phyloP scores from a whole-genome alignment of 1,140 invertebrate genomes.

The Lepidurus couesii region DNA sequence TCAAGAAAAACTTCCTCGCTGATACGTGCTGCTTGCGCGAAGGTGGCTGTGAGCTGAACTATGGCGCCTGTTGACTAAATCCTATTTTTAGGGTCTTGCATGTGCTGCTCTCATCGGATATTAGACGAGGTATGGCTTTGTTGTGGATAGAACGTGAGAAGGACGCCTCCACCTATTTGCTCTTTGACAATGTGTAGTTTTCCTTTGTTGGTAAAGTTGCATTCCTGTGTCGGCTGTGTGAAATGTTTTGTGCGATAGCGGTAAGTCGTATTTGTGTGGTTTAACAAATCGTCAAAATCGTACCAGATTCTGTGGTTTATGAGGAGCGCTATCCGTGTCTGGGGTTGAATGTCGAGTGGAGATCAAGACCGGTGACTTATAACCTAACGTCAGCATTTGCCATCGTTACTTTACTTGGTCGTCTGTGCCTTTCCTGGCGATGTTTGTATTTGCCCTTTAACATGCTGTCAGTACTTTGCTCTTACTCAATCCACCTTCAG shows the following conservation, averaged over 20 bases:
- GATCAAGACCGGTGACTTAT: neutral
- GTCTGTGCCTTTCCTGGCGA: neutral
- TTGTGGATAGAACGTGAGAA: constrained; percentile 8
- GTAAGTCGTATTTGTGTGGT: neutral
- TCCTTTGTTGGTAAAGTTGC: neutral
- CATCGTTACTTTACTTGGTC: neutral
- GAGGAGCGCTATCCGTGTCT: neutral
- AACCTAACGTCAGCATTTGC: neutral
- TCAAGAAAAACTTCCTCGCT: too few relatives aligned
- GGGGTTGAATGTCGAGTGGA: neutral
- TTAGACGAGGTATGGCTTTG: neutral
- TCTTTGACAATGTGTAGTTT: neutral
- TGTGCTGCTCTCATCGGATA: neutral
- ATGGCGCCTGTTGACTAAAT: neutral
- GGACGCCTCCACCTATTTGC: neutral
- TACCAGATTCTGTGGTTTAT: neutral
- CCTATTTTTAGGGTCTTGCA: constrained; percentile 14
- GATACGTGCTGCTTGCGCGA: too few relatives aligned
- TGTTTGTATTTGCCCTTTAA: too few relatives aligned
- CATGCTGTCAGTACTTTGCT: too few relatives aligned
- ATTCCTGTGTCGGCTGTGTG: neutral
- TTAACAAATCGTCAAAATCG: neutral
- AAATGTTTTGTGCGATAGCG: neutral
- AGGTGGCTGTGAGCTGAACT: neutral
- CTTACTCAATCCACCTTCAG: too few relatives aligned